Conservation (phyloP, 2,888 invertebrate species). For the Fabriciana adippe region DNA sequence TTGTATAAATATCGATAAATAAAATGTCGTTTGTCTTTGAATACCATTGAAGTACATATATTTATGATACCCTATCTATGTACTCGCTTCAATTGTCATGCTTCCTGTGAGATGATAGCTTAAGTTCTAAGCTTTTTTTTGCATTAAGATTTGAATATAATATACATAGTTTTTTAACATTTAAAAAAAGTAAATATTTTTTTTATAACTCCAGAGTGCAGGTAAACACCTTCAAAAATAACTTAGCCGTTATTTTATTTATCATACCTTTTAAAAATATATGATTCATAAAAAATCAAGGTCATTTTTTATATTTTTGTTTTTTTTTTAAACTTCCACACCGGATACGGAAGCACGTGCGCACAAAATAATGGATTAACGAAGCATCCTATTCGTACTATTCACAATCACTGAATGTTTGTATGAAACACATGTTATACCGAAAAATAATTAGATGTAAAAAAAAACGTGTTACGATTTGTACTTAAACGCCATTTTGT, state of each 20-base stretch:
- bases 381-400: slow-evolving; percentile 21
- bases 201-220: background rate
- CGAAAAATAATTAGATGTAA: background rate
- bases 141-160: no score
- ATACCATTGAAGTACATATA: no score
- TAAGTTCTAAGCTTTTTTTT: no score
- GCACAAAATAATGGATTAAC: slow-evolving; percentile 20
- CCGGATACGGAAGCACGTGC: slow-evolving; percentile 38
- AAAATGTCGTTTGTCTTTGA: no score
- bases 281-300: background rate
- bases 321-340: background rate
- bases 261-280: background rate
- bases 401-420: background rate
- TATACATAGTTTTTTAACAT: no score
- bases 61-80: no score
- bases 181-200: no score
- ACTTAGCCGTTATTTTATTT: background rate
- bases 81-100: no score
- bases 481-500: background rate
- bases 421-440: background rate
- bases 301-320: slow-evolving; percentile 10
- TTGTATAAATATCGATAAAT: no score
- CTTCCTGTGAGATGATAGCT: no score
- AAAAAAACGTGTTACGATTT: background rate
- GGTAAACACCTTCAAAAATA: background rate